Conservation (phyloP, 1,140 invertebrate genomes). For the Onthophagus taurus region DNA sequence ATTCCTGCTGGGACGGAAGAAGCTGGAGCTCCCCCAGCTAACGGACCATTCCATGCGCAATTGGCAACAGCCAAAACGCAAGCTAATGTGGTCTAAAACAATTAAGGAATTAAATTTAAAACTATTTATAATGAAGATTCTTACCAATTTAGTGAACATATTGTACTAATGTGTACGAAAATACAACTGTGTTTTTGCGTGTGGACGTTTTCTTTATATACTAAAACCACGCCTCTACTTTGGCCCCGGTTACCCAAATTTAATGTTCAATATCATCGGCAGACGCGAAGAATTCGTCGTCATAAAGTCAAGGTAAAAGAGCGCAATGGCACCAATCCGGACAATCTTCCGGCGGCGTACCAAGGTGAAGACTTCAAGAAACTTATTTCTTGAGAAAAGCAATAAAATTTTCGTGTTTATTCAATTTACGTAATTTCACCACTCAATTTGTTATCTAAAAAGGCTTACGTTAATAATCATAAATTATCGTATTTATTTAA, state of each 20-base stretch:
- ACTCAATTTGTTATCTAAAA: too few species aligned
- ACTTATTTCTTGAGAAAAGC: too few species aligned
- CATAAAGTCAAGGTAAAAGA: constrained; percentile 11
- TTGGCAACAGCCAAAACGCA: constrained; percentile 23
- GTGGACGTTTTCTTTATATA: constrained; percentile 36
- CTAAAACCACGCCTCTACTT: constrained; percentile 31
- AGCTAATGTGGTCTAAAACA: constrained; percentile 30
- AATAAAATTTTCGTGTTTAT: too few species aligned
- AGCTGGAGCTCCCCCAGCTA: constrained; percentile 33
- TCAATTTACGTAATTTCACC: too few species aligned
- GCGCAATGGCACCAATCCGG: too few species aligned
- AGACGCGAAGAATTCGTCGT: constrained; percentile 6
- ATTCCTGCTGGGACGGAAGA: constrained; percentile 35
- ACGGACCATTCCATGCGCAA: constrained; percentile 32
- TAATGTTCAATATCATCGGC: constrained; percentile 8
- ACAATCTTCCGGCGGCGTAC: too few species aligned
- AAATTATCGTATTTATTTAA: too few species aligned
- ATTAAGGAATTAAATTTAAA: not conserved
- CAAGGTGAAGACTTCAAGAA: too few species aligned
- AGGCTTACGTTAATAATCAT: too few species aligned
- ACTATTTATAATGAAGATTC: too few species aligned
- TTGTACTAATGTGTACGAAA: constrained; percentile 27
- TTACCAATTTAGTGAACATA: constrained; percentile 39
- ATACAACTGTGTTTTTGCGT: too few species aligned
- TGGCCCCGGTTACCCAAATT: constrained; percentile 11